Evolutionary conservation across 1,140 invertebrate genomes (phyloP).

Genomic region (Drosophila nebulosa): DNA sequence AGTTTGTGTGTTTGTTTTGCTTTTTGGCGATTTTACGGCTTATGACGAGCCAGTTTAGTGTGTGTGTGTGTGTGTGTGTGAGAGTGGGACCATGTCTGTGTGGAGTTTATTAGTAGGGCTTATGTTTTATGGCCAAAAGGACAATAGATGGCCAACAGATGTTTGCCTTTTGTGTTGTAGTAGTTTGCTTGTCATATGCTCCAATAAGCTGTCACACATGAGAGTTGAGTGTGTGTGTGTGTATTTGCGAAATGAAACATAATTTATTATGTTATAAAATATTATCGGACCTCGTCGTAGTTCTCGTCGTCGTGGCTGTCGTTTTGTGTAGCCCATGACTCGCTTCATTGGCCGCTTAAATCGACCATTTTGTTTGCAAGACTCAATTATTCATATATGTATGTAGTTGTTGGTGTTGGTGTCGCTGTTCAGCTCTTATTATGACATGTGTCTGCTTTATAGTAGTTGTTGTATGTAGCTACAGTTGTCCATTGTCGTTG

Average conservation of each 20-base stretch:
- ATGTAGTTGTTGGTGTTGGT: slow-evolving; percentile 25
- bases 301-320: background rate
- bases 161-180: slow-evolving; percentile 69
- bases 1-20: slow-evolving; percentile 70
- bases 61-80: slow-evolving; percentile 20
- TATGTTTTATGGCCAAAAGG: slow-evolving; percentile 76
- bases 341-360: slow-evolving; percentile 76
- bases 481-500: slow-evolving; percentile 48
- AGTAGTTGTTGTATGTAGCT: slow-evolving; percentile 59
- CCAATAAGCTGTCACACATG: slow-evolving; percentile 72
- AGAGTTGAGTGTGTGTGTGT: background rate
- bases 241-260: slow-evolving; percentile 52
- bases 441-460: slow-evolving; percentile 75
- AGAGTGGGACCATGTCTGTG: slow-evolving; percentile 21
- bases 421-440: slow-evolving; percentile 37
- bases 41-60: slow-evolving; percentile 62
- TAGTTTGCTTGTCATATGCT: slow-evolving; percentile 68
- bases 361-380: slow-evolving; percentile 70
- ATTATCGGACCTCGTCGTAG: slow-evolving; percentile 56
- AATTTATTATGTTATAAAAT: slow-evolving; percentile 79
- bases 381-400: slow-evolving; percentile 72
- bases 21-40: slow-evolving; percentile 79
- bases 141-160: slow-evolving; percentile 77
- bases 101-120: slow-evolving; percentile 75
- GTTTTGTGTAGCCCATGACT: background rate